Evolutionary conservation across 1,140 invertebrate species (phyloP), one percentile per base, ranked within the genome.

Genomic region (Diorhabda elongata): DNA sequence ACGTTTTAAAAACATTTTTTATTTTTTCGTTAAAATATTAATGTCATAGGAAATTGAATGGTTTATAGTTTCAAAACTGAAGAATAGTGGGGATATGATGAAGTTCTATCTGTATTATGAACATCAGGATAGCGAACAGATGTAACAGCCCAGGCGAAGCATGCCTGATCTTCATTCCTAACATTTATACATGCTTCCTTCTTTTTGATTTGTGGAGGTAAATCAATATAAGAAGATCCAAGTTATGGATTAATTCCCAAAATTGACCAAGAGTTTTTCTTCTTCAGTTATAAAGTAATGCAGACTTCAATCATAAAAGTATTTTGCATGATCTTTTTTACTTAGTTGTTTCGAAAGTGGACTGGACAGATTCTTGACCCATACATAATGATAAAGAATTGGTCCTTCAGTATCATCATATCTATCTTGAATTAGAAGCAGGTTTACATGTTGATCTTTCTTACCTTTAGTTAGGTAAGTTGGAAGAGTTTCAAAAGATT

Each of bases 261-360:
- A 11, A 11, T 11, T 11, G 11, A 11, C 11, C 11, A 11, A 11
- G 11, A 11, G 11, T 0, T 11, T 11, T 11, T 72, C 71, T 68
- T 71, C 56, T 47, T 72, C 58, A 11, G 58, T 66, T 47, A 61
- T 41, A 68, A 75, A 79, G 69, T 75, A 77, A 7, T 73, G 68
- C 5, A 78, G 68, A 67, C 77, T 79, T 61, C 69, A 8, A 57
- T 81, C 73, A 70, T 77, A 80, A 42, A 80, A 69, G 58, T 69
- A 75, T 67, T 75, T 73, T 70, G 70, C 43, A 61, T 44, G 2
- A 44, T 76, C 58, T 41, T 75, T 42, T 58, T 69, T 70, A 44
- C 72, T 76, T 42, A 79, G 9, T 71, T 79, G 78, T 7, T 45
- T 63, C 41, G 66, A 70, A 8, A 80, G 45, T 5, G 80, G 68